Evolutionary conservation across 2,113 vertebrate species (phyloP).

Genomic region (Copsychus sechellarum): DNA sequence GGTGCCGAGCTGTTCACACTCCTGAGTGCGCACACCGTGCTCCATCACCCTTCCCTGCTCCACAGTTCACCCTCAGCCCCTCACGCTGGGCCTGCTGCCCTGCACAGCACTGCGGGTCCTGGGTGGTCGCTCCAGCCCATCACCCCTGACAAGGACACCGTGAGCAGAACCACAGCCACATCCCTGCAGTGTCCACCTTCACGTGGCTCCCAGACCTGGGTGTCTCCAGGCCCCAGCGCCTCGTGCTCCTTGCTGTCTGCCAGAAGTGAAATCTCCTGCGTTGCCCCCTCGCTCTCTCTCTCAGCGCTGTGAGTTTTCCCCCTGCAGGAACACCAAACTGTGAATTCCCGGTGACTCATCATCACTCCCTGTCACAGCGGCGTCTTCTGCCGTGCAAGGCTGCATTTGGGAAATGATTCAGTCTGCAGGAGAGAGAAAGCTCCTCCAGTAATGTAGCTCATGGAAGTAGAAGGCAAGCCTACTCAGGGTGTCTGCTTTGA

Average conservation of each 20-base stretch:
- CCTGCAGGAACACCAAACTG: constrained; percentile 54
- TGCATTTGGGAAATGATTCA: constrained; percentile 68
- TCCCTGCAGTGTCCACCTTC: accelerated
- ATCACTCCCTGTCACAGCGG: constrained; percentile 51
- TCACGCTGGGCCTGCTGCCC: accelerated
- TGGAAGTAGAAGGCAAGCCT: constrained; percentile 1
- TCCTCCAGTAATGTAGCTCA: constrained; percentile 35
- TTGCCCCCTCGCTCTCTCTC: not conserved
- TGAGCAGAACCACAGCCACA: accelerated
- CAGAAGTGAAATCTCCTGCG: not conserved
- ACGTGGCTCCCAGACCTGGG: accelerated
- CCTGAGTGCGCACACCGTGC: no score
- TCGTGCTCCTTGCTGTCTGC: not conserved
- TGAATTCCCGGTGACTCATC: constrained; percentile 67
- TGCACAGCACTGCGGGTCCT: not conserved
- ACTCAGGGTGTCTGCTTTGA: not conserved
- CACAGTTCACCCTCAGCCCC: not conserved
- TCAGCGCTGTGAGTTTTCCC: not conserved
- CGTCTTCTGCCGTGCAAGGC: constrained; percentile 48
- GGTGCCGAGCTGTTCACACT: no score
- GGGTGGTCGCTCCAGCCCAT: not conserved
- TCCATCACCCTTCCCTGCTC: no score
- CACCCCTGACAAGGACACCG: accelerated
- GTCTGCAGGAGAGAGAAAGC: constrained; percentile 52
- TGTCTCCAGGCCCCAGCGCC: not conserved